Conservation (phyloP, 2,113 vertebrate genomes). For the Neodon shergylaensis region DNA sequence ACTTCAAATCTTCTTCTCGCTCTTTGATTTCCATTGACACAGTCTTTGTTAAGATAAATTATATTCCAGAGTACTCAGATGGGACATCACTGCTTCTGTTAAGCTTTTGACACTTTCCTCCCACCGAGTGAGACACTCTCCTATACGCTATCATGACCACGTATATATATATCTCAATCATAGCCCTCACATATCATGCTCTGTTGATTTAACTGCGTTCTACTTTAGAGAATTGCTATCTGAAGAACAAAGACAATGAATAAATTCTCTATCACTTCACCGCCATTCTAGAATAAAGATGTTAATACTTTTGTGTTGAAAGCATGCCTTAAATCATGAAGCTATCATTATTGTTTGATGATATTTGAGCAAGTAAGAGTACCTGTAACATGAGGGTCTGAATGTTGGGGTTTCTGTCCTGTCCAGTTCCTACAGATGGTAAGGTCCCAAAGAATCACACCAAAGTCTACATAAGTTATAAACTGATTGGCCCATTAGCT, state of each 20-base stretch:
- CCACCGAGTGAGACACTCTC: not conserved
- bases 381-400: no score
- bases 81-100: not conserved
- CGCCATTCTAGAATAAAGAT: not conserved
- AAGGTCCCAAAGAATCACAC: no score
- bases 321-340: not conserved
- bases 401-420: no score
- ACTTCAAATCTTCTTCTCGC: not conserved
- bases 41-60: not conserved
- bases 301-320: not conserved
- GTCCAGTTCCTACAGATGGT: no score
- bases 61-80: not conserved
- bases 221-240: not conserved
- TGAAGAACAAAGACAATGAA: not conserved
- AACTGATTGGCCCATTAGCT: no score
- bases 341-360: not conserved
- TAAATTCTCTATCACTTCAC: not conserved
- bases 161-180: not conserved
- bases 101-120: not conserved
- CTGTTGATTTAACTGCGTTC: not conserved
- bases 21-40: not conserved
- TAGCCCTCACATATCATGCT: not conserved
- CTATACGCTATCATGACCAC: not conserved
- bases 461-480: no score
- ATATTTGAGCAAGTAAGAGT: not conserved